Conservation (phyloP, 2,888 invertebrate genomes). For the Rhamphomyia laevipes region DNA sequence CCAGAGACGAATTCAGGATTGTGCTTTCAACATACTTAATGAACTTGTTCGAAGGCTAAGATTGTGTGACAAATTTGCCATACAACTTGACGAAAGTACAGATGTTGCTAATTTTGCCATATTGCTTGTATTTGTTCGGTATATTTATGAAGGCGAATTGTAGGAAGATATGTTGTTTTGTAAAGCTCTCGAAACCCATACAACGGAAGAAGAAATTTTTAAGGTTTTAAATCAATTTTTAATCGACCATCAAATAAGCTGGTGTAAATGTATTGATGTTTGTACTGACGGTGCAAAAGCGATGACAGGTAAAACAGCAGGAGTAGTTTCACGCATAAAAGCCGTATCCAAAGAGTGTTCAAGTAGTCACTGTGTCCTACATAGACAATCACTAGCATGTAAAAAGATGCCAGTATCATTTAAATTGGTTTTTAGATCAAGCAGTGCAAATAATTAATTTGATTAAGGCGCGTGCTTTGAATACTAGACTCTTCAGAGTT, state of each 20-base stretch:
- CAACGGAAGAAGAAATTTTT: constrained; percentile 8
- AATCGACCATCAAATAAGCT: constrained; percentile 6
- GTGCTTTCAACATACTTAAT: neutral
- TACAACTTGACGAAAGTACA: neutral
- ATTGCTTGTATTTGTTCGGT: neutral
- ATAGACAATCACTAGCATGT: constrained; percentile 7
- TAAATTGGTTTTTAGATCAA: constrained; percentile 8
- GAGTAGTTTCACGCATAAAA: constrained; percentile 8
- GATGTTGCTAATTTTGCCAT: neutral
- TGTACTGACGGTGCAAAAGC: constrained; percentile 8
- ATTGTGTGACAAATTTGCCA: neutral
- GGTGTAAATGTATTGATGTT: constrained; percentile 8
- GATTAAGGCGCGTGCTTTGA: constrained; percentile 1
- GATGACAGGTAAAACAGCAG: constrained; percentile 6
- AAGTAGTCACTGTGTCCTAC: constrained; percentile 9
- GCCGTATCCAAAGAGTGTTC: constrained; percentile 5
- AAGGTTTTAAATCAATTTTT: constrained; percentile 9
- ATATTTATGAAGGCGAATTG: neutral
- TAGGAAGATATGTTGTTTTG: constrained; percentile 11
- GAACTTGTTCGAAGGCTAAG: neutral
- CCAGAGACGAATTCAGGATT: neutral
- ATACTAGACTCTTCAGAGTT: neutral
- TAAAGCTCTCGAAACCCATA: constrained; percentile 6
- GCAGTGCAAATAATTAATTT: constrained; percentile 9
- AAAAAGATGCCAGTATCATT: constrained; percentile 8